Evolutionary conservation across 2,113 vertebrate species (phyloP), one percentile per base, ranked within the genome.

Genomic region (Salvelinus namaycush): DNA sequence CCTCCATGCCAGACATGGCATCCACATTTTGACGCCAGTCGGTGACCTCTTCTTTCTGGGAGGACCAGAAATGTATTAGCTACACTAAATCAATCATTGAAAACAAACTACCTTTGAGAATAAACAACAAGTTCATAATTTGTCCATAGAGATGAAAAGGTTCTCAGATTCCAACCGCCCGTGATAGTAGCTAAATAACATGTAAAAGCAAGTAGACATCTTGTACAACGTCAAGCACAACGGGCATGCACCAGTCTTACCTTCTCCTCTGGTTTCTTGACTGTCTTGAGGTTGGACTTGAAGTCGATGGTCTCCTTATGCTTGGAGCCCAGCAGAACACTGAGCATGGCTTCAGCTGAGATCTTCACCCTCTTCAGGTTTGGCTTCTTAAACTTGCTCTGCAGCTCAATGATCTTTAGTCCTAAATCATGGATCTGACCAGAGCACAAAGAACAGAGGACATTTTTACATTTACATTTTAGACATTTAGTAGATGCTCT

Each of bases 241-340:
- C 3, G 1, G 14, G 16, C 13, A 14, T 18, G 39, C 39, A n/a
- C 62, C 68, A 49, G 0, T 8, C 12, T 71, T 75, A 90, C 89
- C 91, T 90, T 91, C 34, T 86, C 88, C 12, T 93, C 91, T 44
- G 89, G 87, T 78, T 89, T 93, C 76, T 90, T 92, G 29, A 91
- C 91, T 0, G 89, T 92, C 39, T 44, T 44, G 24, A 93, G 86
- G 81, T 87, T 91, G 39, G 91, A 87, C 79, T 88, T 89, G 69
- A 91, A 87, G 80, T 93, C 90, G 13, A 89, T 13, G 68, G 86
- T 76, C 26, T 88, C 84, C 62, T 87, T 90, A 49, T 87, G 84
- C 67, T 81, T 89, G 76, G 86, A 86, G 68, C 89, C 90, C 74
- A 92, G 86, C 69, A 92, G 84, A 9, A 91, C 90, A 12, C 86